A percentile compares a stretch with the other conserved stretches of the same genome.
These are phyloP conservation scores for Drosophila baimaii DNA, from an alignment of 1,140 invertebrate genomes.

Conservation along the genomic window DNA sequence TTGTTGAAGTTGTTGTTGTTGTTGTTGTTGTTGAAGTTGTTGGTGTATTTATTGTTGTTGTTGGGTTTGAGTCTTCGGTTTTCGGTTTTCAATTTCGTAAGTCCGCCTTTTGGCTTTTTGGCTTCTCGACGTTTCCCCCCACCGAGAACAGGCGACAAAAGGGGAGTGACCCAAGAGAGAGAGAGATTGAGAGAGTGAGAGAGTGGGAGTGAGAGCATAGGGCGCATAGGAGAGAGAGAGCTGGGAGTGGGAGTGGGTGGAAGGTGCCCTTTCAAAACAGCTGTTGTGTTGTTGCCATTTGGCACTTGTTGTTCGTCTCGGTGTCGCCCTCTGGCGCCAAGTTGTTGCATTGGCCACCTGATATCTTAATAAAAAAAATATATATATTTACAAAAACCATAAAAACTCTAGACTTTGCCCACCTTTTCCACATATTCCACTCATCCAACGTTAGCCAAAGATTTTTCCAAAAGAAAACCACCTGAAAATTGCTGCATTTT, in stretches of 20 bases:
- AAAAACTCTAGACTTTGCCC: background rate
- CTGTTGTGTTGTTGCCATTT: constrained; percentile 23
- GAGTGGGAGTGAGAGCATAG: background rate
- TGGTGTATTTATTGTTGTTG: constrained; percentile 1
- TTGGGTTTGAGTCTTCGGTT: constrained; percentile 13
- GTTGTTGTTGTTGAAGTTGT: constrained; percentile 16
- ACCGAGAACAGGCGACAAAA: constrained; percentile 19
- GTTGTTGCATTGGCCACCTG: constrained; percentile 1
- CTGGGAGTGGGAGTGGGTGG: background rate
- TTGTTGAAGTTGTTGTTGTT: constrained; percentile 1
- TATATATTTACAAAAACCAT: background rate
- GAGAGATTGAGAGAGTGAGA: background rate
- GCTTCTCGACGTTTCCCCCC: constrained; percentile 54
- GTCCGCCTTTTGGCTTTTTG: constrained; percentile 31
- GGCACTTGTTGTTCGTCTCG: constrained; percentile 31
- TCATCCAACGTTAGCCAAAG: background rate
- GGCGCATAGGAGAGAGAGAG: background rate
- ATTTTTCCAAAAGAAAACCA: background rate
- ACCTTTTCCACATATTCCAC: too few species aligned
- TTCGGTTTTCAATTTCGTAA: constrained; percentile 22
- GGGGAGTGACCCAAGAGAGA: constrained; percentile 1
- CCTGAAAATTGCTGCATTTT: background rate
- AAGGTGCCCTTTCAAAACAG: background rate
- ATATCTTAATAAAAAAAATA: background rate
- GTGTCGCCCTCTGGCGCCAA: background rate